A percentile compares a stretch with the other conserved stretches of the same genome.
These are phyloP conservation scores for Tragulus kanchil DNA, from an alignment of 2,113 vertebrate species.

Conservation along the genomic window DNA sequence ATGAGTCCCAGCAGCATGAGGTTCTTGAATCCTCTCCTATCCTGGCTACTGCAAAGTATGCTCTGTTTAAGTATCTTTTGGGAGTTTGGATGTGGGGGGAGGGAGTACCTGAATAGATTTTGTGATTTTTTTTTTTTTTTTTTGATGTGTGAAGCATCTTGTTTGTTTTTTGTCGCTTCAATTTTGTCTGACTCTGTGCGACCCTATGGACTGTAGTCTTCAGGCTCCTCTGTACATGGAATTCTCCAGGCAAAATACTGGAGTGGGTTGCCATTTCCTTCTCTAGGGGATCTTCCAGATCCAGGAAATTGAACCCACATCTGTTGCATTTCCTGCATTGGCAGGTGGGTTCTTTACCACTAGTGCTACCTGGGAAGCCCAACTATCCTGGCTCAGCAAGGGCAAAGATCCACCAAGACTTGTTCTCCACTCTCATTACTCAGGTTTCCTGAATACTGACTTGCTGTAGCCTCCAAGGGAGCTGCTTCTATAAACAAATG, in stretches of 20 bases:
- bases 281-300: not conserved
- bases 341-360: not conserved
- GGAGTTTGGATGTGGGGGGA: not conserved
- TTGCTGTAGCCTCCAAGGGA: not conserved
- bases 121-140: not conserved
- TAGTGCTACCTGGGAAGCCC: not conserved
- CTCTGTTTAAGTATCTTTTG: constrained; percentile 59
- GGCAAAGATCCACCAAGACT: constrained; percentile 34
- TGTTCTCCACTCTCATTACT: constrained; percentile 2
- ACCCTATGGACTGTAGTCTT: accelerated
- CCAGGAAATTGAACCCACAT: not conserved
- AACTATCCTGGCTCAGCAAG: not conserved
- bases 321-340: not conserved
- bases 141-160: constrained; percentile 56
- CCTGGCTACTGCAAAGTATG: not conserved
- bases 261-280: not conserved
- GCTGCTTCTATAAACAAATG: not conserved
- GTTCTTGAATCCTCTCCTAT: constrained; percentile 47
- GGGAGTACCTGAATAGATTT: constrained; percentile 27
- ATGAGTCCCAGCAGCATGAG: not conserved
- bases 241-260: not conserved
- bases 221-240: not conserved
- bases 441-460: not conserved
- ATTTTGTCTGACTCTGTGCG: not conserved
- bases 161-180: not conserved